Percentiles rank a stretch among this genome's conserved stretches.
phyloP scores from a whole-genome alignment of 2,888 invertebrate genomes.

The Taphrorychus bicolor region DNA sequence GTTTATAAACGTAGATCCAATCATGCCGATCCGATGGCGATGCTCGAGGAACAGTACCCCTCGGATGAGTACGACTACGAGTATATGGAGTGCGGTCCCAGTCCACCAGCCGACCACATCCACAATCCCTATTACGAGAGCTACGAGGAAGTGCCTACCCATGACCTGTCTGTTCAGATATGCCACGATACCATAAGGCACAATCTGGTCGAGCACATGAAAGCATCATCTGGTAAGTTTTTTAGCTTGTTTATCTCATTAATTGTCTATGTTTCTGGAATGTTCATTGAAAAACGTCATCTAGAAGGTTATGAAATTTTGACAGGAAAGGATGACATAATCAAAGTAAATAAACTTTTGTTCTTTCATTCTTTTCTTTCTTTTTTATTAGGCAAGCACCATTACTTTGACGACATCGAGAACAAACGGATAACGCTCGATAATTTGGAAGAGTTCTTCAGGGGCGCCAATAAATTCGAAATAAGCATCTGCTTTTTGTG shows the following conservation, averaged over 20 bases:
- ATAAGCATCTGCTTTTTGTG: slow-evolving; percentile 76
- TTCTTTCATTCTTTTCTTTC: too few relatives aligned
- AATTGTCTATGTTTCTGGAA: neutral
- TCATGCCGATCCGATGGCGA: slow-evolving; percentile 53
- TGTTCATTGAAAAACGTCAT: neutral
- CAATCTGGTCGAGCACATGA: slow-evolving; percentile 78
- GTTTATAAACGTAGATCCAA: neutral
- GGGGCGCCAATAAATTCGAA: slow-evolving; percentile 69
- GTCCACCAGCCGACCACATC: slow-evolving; percentile 81
- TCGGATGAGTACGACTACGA: slow-evolving; percentile 69
- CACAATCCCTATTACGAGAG: slow-evolving; percentile 79
- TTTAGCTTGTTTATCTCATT: neutral
- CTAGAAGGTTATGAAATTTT: too few relatives aligned
- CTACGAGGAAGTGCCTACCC: slow-evolving; percentile 72
- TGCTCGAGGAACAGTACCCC: slow-evolving; percentile 73
- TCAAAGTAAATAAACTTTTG: too few relatives aligned
- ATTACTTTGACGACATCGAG: slow-evolving; percentile 78
- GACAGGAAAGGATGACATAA: too few relatives aligned
- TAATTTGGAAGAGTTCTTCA: slow-evolving; percentile 63
- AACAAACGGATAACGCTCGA: slow-evolving; percentile 69
- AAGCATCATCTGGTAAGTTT: slow-evolving; percentile 61
- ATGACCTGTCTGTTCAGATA: slow-evolving; percentile 75
- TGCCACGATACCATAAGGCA: slow-evolving; percentile 76
- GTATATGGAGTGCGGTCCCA: slow-evolving; percentile 80
- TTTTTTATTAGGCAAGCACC: slow-evolving; percentile 70